Evolutionary conservation across 2,888 invertebrate species (phyloP).

Genomic region (Calliphora vomitoria): DNA sequence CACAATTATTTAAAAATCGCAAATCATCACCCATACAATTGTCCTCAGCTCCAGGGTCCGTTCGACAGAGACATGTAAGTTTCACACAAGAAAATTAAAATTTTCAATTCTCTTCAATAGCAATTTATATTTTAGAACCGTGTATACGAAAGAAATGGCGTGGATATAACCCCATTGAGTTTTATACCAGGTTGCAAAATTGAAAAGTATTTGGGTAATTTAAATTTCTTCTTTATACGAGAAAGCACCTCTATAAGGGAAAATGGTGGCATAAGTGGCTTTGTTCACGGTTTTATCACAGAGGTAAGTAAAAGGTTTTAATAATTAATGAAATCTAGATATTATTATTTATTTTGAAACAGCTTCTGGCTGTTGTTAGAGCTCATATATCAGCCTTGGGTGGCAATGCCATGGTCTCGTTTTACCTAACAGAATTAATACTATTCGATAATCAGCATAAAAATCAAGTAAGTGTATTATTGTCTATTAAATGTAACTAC

Average conservation of each 20-base stretch:
- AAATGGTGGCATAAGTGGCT: conserved; percentile 96
- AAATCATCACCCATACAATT: conserved; percentile 86
- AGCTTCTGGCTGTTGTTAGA: conserved; percentile 94
- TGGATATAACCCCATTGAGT: conserved; percentile 92
- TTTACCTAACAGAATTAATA: conserved; percentile 96
- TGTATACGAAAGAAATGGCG: conserved; percentile 85
- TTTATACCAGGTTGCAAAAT: conserved; percentile 91
- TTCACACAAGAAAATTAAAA: not conserved
- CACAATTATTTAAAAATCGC: conserved; percentile 85
- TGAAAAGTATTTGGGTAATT: conserved; percentile 93
- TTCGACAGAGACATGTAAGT: conserved; percentile 67
- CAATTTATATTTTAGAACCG: conserved; percentile 79
- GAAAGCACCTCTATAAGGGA: conserved; percentile 97
- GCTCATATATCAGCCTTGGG: conserved; percentile 97
- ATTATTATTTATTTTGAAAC: conserved; percentile 24
- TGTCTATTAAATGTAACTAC: not conserved
- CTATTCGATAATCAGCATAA: conserved; percentile 97
- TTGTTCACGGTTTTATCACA: conserved; percentile 96
- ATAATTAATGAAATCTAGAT: not conserved
- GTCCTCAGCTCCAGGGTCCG: conserved; percentile 74
- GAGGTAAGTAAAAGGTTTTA: conserved; percentile 86
- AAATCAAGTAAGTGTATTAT: conserved; percentile 90
- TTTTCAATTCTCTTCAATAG: not conserved
- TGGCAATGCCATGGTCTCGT: conserved; percentile 97
- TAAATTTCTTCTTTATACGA: conserved; percentile 97